Evolutionary conservation across 2,797 vertebrate species (phyloP), one percentile per base, ranked within the genome.

Genomic region (Decapterus maruadsi): DNA sequence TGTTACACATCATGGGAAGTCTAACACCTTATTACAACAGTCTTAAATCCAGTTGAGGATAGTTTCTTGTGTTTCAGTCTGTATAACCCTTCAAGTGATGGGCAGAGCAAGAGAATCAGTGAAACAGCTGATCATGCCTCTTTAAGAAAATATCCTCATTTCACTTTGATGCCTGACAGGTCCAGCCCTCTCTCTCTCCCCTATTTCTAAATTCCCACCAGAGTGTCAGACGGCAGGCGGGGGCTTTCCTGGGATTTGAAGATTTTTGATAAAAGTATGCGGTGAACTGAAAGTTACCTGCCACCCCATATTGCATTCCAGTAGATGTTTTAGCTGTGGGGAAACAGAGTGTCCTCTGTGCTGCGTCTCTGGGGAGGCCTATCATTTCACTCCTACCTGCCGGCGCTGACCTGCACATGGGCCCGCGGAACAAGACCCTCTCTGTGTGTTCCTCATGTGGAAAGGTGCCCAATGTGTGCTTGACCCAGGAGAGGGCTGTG

Each of bases 341-440:
- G 82, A 87, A 90, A 95, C 94, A 94, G 90, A 90, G 87, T 22
- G 75, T 82, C 81, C 91, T 93, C 91, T 95, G 94, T 95, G 89
- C 90, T 60, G 75, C 1, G 81, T 77, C 90, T 90, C 84, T 64
- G 79, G 82, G 87, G 83, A 84, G 88, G 87, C 83, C 89, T 87
- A 90, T 87, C 82, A 74, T 87, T 91, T 93, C 85, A 76, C 86
- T 90, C 71, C 77, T 82, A 90, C 92, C 91, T 91, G 92, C 88
- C 69, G 75, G 59, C 75, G 10, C 66, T 85, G 88, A 89, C 80
- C 89, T 2, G 74, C 82, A 72, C 87, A 72, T 72, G 76, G 84
- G 83, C 77, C 77, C 19, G 40, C 71, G 75, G 84, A 91, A 94
- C 93, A 93, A 93, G 88, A 81, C 78, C 83, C 81, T 85, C 89